These are phyloP conservation scores for Wiebesia pumilae DNA, from an alignment of 1,140 invertebrate species.

Conservation along the genomic window DNA sequence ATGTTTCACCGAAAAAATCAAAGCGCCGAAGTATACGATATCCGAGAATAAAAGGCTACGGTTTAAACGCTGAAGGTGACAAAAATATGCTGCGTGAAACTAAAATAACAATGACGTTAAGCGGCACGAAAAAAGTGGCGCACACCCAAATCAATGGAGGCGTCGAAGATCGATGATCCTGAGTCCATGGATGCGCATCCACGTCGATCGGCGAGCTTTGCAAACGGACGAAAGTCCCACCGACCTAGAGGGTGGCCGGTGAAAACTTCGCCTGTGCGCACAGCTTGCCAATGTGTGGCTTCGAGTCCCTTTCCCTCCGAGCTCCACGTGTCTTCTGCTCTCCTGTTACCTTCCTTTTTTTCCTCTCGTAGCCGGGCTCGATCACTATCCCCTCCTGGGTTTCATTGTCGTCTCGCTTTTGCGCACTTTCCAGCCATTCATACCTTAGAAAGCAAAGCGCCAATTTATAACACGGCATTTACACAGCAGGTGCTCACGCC, in stretches of 20 bases:
- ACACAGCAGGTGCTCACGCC: background rate
- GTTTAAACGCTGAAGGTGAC: too few relatives aligned
- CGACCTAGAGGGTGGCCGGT: constrained; percentile 78
- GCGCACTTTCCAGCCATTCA: background rate
- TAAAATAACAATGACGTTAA: too few relatives aligned
- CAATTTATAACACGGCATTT: constrained; percentile 11
- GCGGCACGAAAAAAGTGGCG: too few relatives aligned
- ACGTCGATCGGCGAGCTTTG: constrained; percentile 73
- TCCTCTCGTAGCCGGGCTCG: constrained; percentile 16
- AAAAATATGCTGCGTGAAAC: too few relatives aligned
- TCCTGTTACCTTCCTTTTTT: constrained; percentile 49
- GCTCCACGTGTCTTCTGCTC: constrained; percentile 47
- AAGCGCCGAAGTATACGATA: too few relatives aligned
- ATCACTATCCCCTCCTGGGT: background rate
- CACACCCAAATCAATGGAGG: too few relatives aligned
- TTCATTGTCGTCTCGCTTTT: background rate
- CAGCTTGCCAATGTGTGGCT: constrained; percentile 54
- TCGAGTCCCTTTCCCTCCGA: background rate
- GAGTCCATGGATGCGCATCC: too few relatives aligned
- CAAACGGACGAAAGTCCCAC: constrained; percentile 86
- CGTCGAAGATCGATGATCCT: too few relatives aligned
- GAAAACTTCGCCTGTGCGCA: constrained; percentile 80
- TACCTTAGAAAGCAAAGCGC: constrained; percentile 27
- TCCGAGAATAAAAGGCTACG: too few relatives aligned
- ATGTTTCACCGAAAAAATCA: too few relatives aligned